Conservation (phyloP, 2,113 vertebrate species). For the Blennius ocellaris region DNA sequence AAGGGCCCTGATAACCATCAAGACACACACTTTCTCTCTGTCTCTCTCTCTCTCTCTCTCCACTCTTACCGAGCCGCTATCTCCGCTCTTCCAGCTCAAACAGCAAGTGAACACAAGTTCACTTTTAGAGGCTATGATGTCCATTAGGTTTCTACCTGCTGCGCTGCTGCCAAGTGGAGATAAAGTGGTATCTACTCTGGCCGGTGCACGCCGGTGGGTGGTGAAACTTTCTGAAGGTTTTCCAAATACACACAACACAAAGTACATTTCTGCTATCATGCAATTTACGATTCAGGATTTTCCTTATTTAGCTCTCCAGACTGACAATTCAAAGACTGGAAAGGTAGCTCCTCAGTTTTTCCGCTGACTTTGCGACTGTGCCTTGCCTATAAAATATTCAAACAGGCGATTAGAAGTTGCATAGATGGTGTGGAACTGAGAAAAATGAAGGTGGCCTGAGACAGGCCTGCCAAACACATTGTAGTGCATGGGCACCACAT, state of each 20-base stretch:
- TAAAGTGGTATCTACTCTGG: constrained; percentile 74
- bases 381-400: background rate
- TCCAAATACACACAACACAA: constrained; percentile 29
- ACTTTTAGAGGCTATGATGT: constrained; percentile 76
- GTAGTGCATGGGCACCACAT: too few relatives aligned
- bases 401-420: background rate
- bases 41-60: constrained; percentile 51
- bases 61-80: constrained; percentile 60
- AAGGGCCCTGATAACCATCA: constrained; percentile 78
- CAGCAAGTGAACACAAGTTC: constrained; percentile 70
- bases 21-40: constrained; percentile 54
- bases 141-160: constrained; percentile 76
- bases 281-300: constrained; percentile 29
- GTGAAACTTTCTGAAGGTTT: constrained; percentile 56
- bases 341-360: background rate
- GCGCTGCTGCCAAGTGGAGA: constrained; percentile 75
- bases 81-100: constrained; percentile 71
- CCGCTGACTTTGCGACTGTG: constrained; percentile 18
- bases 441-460: background rate
- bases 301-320: constrained; percentile 2
- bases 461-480: too few relatives aligned
- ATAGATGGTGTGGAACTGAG: background rate
- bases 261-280: background rate
- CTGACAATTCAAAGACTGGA: background rate
- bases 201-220: constrained; percentile 56